Conservation (phyloP, 2,888 invertebrate genomes). For the Bruchidius siliquastri region DNA sequence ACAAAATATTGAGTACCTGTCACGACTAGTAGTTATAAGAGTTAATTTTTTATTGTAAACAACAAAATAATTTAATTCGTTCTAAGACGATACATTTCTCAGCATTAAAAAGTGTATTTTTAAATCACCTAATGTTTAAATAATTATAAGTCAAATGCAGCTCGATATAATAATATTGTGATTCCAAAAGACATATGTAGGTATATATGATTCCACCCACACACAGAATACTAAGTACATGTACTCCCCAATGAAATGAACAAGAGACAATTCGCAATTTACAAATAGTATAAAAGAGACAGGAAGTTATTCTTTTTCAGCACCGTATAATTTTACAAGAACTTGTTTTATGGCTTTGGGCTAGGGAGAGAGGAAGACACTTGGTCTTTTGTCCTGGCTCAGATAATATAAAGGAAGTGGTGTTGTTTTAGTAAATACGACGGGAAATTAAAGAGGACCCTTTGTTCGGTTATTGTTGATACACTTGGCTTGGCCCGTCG, state of each 20-base stretch:
- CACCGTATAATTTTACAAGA: not conserved
- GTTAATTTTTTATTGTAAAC: too few relatives aligned
- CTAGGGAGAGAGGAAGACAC: not conserved
- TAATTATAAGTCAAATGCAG: too few relatives aligned
- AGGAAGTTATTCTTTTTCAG: not conserved
- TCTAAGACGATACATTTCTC: too few relatives aligned
- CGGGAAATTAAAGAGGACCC: not conserved
- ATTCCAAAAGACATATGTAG: too few relatives aligned
- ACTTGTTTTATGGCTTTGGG: not conserved
- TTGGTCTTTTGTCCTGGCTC: not conserved
- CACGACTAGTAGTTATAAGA: too few relatives aligned
- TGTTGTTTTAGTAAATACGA: not conserved
- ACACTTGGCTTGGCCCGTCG: not conserved
- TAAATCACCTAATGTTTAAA: too few relatives aligned
- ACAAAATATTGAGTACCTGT: too few relatives aligned
- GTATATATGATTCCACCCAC: too few relatives aligned
- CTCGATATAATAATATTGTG: too few relatives aligned
- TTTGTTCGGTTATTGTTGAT: not conserved
- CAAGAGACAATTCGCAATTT: not conserved
- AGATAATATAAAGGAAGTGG: not conserved
- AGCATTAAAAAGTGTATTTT: too few relatives aligned
- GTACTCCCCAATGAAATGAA: not conserved
- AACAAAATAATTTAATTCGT: too few relatives aligned
- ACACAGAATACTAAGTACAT: too few relatives aligned
- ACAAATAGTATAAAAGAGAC: not conserved